These are phyloP conservation scores for Euphonia xanthogaster DNA, from an alignment of 2,797 vertebrate species.

Conservation along the genomic window DNA sequence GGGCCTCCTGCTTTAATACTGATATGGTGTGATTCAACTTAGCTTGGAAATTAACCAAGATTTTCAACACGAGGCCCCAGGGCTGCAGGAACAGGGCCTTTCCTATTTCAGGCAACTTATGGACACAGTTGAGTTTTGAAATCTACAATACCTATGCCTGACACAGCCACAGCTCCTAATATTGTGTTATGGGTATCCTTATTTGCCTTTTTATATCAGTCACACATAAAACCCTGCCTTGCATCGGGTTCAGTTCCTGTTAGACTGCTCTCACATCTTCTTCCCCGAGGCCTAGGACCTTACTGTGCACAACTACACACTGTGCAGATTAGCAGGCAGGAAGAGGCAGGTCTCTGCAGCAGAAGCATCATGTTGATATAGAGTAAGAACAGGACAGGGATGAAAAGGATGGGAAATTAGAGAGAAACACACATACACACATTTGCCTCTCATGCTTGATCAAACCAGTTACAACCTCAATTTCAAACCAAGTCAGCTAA, in stretches of 20 bases:
- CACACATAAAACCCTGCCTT: slow-evolving; percentile 24
- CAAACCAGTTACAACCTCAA: slow-evolving; percentile 16
- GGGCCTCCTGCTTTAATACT: slow-evolving; percentile 59
- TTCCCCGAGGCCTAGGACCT: slow-evolving; percentile 43
- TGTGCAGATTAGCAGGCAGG: slow-evolving; percentile 35
- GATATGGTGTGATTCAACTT: slow-evolving; percentile 18
- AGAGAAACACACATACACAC: slow-evolving; percentile 28
- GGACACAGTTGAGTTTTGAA: background rate
- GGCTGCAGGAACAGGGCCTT: background rate
- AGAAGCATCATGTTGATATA: slow-evolving; percentile 43
- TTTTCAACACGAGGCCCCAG: background rate
- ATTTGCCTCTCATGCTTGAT: slow-evolving; percentile 51
- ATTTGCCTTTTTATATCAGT: background rate
- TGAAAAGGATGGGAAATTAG: slow-evolving; percentile 52
- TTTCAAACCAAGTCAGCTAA: slow-evolving; percentile 20
- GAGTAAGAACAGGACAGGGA: slow-evolving; percentile 57
- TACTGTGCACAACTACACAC: slow-evolving; percentile 39
- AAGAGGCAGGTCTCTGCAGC: slow-evolving; percentile 54
- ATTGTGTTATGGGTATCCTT: background rate
- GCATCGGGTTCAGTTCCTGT: slow-evolving; percentile 4
- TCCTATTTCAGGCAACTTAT: background rate
- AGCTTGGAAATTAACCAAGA: background rate
- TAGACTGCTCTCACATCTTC: slow-evolving; percentile 30
- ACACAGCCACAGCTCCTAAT: slow-evolving; percentile 11
- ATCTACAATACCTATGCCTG: background rate